Conservation (phyloP, 2,113 vertebrate species). For the Cathartes aura region DNA sequence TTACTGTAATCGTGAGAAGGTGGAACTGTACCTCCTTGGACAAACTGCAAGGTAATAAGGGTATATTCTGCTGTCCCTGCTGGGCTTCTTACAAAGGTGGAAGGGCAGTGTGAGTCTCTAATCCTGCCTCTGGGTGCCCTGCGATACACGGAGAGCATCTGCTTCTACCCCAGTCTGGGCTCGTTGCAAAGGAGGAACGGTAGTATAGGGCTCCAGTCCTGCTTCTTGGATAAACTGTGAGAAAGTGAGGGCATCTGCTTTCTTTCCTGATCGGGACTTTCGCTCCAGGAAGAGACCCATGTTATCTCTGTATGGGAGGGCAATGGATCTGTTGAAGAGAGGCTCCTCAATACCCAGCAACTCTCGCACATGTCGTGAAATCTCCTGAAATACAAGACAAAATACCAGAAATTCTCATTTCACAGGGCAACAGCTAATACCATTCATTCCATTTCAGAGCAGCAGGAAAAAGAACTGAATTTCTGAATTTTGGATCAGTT, state of each 20-base stretch:
- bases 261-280: slow-evolving; percentile 81
- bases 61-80: neutral
- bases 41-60: neutral
- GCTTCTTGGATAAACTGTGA: slow-evolving; percentile 74
- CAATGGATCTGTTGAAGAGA: slow-evolving; percentile 79
- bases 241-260: slow-evolving; percentile 80
- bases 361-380: slow-evolving; percentile 78
- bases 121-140: neutral
- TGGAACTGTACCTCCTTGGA: neutral
- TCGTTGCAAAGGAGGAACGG: neutral
- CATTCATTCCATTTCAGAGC: neutral
- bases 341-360: slow-evolving; percentile 83
- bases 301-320: slow-evolving; percentile 80
- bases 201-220: slow-evolving; percentile 37
- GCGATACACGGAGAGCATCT: neutral
- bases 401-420: slow-evolving; percentile 9
- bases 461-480: neutral
- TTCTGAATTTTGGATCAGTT: neutral
- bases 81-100: neutral
- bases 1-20: neutral
- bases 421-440: neutral
- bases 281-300: slow-evolving; percentile 83
- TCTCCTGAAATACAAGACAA: slow-evolving; percentile 78
- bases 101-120: neutral
- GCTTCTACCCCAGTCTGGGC: neutral